These are phyloP conservation scores for Lepidonotus clava DNA, from an alignment of 2,888 invertebrate species.

Conservation along the genomic window DNA sequence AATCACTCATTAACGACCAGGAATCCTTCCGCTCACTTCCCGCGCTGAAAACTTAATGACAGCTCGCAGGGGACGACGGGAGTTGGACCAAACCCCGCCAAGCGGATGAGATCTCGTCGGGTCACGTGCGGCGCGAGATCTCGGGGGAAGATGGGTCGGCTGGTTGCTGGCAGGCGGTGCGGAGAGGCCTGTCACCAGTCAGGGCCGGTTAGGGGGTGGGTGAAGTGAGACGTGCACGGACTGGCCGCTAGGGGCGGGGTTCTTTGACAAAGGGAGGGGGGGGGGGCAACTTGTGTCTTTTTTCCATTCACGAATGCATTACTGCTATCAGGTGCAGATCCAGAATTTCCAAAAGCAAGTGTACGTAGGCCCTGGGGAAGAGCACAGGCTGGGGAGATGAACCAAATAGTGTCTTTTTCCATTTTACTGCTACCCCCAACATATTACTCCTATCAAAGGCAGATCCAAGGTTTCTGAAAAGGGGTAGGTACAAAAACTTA, in stretches of 20 bases:
- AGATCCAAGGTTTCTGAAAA: no score
- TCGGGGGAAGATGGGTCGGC: not conserved
- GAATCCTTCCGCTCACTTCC: slow-evolving; percentile 1
- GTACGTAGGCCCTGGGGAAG: no score
- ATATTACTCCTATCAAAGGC: no score
- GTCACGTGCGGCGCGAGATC: slow-evolving; percentile 8
- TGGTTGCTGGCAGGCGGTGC: slow-evolving; percentile 1
- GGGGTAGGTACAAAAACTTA: no score
- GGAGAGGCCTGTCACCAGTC: slow-evolving; percentile 23
- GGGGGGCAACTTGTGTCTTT: not conserved
- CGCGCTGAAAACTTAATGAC: slow-evolving; percentile 5
- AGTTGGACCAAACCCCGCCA: not conserved
- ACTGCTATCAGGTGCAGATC: no score
- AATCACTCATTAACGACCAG: not conserved
- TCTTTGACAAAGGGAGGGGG: not conserved
- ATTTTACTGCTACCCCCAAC: no score
- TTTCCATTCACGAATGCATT: no score
- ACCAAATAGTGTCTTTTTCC: no score
- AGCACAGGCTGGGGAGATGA: no score
- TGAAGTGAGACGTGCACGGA: not conserved
- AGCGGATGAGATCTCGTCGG: not conserved
- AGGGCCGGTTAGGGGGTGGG: not conserved
- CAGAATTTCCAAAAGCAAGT: no score
- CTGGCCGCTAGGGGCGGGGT: not conserved
- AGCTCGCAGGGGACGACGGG: not conserved